Evolutionary conservation across 2,113 vertebrate species (phyloP).

Genomic region (Potamarius usumacintae): DNA sequence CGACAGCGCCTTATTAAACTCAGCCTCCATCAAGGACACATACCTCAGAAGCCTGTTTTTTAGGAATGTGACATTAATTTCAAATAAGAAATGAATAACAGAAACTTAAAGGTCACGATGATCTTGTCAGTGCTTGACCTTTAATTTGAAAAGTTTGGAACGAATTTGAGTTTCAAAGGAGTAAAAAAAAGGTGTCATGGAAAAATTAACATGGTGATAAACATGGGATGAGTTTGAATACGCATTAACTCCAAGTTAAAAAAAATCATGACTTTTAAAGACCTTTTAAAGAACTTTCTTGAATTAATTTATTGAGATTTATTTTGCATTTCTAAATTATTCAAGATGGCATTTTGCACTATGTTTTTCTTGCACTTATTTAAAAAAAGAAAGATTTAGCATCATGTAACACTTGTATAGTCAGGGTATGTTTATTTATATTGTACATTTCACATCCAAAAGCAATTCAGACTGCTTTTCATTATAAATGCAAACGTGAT

Average conservation of each 20-base stretch:
- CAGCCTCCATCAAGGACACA: slow-evolving; percentile 20
- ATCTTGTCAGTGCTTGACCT: slow-evolving; percentile 48
- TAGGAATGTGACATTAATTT: slow-evolving; percentile 45
- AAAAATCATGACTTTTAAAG: neutral
- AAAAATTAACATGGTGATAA: slow-evolving; percentile 28
- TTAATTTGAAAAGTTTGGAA: slow-evolving; percentile 47
- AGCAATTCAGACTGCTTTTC: neutral
- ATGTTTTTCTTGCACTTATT: no score
- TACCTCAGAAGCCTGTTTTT: slow-evolving; percentile 1
- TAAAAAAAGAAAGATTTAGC: neutral
- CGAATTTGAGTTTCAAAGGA: slow-evolving; percentile 42
- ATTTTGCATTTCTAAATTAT: neutral
- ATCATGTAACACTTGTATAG: neutral
- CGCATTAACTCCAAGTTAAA: neutral
- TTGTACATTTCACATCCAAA: neutral
- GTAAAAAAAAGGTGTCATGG: neutral
- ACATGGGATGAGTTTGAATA: neutral
- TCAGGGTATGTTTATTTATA: neutral
- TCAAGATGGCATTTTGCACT: neutral
- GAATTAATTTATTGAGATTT: neutral
- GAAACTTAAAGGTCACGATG: slow-evolving; percentile 48
- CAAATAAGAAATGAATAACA: slow-evolving; percentile 29
- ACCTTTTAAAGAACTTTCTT: neutral
- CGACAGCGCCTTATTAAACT: slow-evolving; percentile 1
- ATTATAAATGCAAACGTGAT: neutral